A percentile compares a stretch with the other conserved stretches of the same genome.
These are phyloP conservation scores for Grammomys dolichurus DNA, from an alignment of 2,113 vertebrate species.

Conservation along the genomic window DNA sequence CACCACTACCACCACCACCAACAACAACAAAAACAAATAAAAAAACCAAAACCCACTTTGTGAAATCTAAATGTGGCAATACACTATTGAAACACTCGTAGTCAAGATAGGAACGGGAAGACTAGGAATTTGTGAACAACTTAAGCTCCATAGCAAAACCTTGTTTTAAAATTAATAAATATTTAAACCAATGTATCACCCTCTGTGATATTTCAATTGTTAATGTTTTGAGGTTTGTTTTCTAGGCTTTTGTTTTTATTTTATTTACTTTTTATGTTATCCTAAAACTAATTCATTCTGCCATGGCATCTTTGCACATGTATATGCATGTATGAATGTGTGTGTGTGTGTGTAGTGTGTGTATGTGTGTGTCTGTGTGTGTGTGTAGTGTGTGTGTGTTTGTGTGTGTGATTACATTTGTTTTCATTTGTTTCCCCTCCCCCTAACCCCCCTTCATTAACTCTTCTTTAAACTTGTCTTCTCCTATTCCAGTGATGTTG, in stretches of 20 bases:
- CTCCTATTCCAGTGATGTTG: rapidly evolving
- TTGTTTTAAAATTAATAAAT: background rate
- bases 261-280: background rate
- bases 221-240: background rate
- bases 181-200: background rate
- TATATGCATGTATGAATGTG: background rate
- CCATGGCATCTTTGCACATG: background rate
- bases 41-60: background rate
- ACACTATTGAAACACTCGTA: background rate
- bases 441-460: background rate
- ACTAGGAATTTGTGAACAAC: background rate
- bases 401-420: background rate
- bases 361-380: too few species aligned
- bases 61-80: background rate
- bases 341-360: background rate
- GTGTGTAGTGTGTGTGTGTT: background rate
- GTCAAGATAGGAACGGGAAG: background rate
- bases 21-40: background rate
- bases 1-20: background rate
- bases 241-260: background rate
- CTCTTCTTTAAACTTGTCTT: background rate
- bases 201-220: constrained; percentile 3
- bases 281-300: background rate
- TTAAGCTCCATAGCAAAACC: background rate
- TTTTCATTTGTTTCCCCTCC: background rate